Evolutionary conservation across 2,797 vertebrate species (phyloP).

Genomic region (Antennarius maculatus): DNA sequence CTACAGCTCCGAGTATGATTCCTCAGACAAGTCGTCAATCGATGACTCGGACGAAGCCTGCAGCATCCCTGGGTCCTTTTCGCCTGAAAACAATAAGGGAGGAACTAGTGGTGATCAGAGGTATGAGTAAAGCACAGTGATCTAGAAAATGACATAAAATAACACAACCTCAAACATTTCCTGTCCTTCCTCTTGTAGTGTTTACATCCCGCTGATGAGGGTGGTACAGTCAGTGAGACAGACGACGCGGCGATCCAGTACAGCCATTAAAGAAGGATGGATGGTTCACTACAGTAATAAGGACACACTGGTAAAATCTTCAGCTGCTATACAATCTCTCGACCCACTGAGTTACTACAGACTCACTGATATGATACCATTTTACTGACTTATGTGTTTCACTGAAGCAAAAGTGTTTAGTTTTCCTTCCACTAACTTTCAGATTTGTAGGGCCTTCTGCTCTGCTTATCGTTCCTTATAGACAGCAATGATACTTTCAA

Average conservation of each 20-base stretch:
- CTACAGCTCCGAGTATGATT: conserved; percentile 83
- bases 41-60: conserved; percentile 87
- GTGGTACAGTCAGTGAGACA: conserved; percentile 93
- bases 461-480: neutral
- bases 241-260: conserved; percentile 91
- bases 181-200: conserved; percentile 62
- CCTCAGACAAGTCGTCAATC: conserved; percentile 84
- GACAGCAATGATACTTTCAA: conserved; percentile 1
- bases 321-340: neutral
- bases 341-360: neutral
- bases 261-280: conserved; percentile 91
- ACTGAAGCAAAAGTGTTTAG: neutral
- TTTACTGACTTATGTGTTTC: neutral
- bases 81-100: conserved; percentile 84
- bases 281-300: conserved; percentile 94
- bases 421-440: conserved; percentile 16
- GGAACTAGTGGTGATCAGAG: conserved; percentile 84
- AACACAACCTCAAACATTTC: no score
- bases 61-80: conserved; percentile 87
- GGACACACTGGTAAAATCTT: conserved; percentile 88
- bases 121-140: conserved; percentile 54
- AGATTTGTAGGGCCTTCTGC: neutral
- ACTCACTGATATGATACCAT: neutral
- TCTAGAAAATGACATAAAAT: neutral
- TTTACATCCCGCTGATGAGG: conserved; percentile 92